Conservation (phyloP, 2,113 vertebrate genomes). For the Rhombomys opimus region DNA sequence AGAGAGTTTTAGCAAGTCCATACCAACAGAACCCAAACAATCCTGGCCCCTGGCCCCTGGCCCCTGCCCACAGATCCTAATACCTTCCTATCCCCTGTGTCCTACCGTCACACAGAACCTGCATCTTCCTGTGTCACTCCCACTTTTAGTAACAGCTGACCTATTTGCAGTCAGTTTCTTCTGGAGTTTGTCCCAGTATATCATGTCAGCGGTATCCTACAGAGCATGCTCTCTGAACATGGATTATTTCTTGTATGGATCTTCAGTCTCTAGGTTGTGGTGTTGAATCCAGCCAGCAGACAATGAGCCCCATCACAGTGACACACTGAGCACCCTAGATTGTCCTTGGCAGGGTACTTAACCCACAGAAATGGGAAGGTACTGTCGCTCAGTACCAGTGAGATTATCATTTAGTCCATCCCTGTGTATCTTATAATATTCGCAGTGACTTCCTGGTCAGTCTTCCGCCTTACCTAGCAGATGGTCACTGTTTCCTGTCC, state of each 20-base stretch:
- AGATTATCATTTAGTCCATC: background rate
- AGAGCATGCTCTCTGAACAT: fast-evolving
- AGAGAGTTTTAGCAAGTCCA: background rate
- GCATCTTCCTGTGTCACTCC: background rate
- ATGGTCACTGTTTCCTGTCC: fast-evolving
- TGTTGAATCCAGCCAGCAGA: fast-evolving
- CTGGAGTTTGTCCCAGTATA: fast-evolving
- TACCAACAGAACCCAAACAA: fast-evolving
- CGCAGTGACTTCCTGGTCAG: background rate
- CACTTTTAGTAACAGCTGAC: background rate
- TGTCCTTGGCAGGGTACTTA: fast-evolving
- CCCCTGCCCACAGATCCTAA: background rate
- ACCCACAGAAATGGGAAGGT: background rate
- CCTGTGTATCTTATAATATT: fast-evolving
- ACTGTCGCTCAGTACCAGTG: fast-evolving
- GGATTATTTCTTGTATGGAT: fast-evolving
- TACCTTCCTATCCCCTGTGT: background rate
- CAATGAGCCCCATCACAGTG: fast-evolving
- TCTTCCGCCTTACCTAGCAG: background rate
- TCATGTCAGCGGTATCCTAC: fast-evolving
- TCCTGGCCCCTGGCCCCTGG: background rate
- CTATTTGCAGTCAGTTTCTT: fast-evolving
- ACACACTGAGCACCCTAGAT: background rate
- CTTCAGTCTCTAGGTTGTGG: fast-evolving
- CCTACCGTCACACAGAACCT: background rate